These are phyloP conservation scores for Cololabis saira DNA, from an alignment of 2,113 vertebrate species.

Conservation along the genomic window DNA sequence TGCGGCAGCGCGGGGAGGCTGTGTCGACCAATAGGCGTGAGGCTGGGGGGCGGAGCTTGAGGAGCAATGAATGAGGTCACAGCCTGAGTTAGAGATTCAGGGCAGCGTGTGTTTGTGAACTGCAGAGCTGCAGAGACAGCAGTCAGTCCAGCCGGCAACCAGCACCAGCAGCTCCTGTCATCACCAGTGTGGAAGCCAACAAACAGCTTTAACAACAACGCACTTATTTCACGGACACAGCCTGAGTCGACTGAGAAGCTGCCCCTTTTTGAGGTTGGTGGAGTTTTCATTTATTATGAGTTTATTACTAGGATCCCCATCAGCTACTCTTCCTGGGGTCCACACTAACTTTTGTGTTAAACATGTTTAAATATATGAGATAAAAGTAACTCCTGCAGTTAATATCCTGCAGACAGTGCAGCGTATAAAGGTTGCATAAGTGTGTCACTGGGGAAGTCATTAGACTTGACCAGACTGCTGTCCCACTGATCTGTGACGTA, in stretches of 20 bases:
- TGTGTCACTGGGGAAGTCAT: too few species aligned
- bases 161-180: background rate
- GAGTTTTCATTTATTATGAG: constrained; percentile 22
- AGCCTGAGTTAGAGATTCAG: constrained; percentile 40
- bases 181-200: background rate
- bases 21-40: constrained; percentile 62
- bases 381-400: too few species aligned
- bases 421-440: too few species aligned
- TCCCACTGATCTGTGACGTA: background rate
- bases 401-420: background rate
- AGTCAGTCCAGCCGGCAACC: constrained; percentile 17
- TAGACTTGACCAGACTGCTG: too few species aligned
- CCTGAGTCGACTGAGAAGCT: background rate
- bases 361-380: too few species aligned
- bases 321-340: too few species aligned
- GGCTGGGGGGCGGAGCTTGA: constrained; percentile 4
- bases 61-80: constrained; percentile 73
- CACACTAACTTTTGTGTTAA: too few species aligned
- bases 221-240: background rate
- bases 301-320: too few species aligned
- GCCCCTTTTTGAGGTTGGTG: constrained; percentile 42
- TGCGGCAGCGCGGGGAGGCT: background rate
- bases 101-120: constrained; percentile 40
- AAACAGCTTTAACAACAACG: background rate
- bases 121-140: constrained; percentile 3